Evolutionary conservation across 2,888 invertebrate genomes (phyloP).

Genomic region (Diaperis boleti): DNA sequence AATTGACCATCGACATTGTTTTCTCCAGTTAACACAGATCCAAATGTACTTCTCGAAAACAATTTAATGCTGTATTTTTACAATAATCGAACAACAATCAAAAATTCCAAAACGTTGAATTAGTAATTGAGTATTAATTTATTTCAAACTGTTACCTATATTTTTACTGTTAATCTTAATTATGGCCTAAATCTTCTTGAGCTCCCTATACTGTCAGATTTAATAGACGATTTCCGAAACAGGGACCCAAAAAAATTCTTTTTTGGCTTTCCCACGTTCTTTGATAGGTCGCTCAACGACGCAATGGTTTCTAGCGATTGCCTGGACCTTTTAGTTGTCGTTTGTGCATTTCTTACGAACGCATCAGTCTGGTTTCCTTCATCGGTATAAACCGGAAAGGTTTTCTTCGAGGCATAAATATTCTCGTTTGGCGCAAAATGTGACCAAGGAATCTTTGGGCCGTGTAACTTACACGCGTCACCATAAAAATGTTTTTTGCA

Average conservation of each 20-base stretch:
- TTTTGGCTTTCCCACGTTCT: not conserved
- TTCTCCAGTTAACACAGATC: too few species aligned
- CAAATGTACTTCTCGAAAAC: too few species aligned
- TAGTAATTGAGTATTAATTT: too few species aligned
- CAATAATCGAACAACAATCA: too few species aligned
- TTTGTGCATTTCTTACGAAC: not conserved
- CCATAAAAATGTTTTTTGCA: not conserved
- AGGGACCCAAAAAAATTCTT: conserved; percentile 14
- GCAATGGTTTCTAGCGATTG: conserved; percentile 9
- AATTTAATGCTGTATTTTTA: too few species aligned
- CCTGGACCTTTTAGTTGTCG: not conserved
- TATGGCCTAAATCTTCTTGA: not conserved
- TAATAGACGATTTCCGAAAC: conserved; percentile 4
- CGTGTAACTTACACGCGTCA: conserved; percentile 1
- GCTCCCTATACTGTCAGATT: not conserved
- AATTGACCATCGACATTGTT: too few species aligned
- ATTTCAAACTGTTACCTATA: not conserved
- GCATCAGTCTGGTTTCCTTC: conserved; percentile 14
- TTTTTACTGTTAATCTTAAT: not conserved
- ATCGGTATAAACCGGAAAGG: conserved; percentile 14
- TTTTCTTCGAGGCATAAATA: conserved; percentile 12
- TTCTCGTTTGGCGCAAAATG: not conserved
- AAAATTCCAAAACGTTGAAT: too few species aligned
- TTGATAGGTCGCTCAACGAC: conserved; percentile 12
- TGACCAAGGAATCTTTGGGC: not conserved